Evolutionary conservation across 2,113 vertebrate genomes (phyloP).

Genomic region (Dunckerocampus dactyliophorus): DNA sequence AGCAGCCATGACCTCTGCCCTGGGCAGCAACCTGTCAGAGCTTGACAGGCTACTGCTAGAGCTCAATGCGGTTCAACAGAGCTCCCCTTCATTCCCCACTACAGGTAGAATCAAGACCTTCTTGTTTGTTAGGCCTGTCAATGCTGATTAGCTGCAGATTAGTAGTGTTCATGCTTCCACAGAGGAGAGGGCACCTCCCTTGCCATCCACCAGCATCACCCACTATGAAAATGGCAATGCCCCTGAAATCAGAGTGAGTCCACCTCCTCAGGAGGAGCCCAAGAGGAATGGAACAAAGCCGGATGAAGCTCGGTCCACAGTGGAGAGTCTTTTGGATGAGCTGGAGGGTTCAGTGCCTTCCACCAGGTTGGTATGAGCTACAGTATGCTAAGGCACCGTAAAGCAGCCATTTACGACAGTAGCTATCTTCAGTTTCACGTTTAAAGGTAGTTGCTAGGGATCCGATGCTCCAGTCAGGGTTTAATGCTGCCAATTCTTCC

Average conservation of each 20-base stretch:
- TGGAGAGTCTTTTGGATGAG: slow-evolving; percentile 91
- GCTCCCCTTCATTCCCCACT: slow-evolving; percentile 76
- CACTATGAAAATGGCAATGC: slow-evolving; percentile 82
- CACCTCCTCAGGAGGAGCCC: slow-evolving; percentile 80
- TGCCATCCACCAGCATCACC: slow-evolving; percentile 74
- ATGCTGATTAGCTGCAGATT: background rate
- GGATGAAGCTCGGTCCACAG: slow-evolving; percentile 84
- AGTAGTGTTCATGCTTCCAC: slow-evolving; percentile 25
- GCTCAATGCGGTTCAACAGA: slow-evolving; percentile 92
- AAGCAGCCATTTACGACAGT: background rate
- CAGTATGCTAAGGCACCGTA: background rate
- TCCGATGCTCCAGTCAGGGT: too few relatives aligned
- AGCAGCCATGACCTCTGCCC: slow-evolving; percentile 82
- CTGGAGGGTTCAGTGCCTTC: slow-evolving; percentile 90
- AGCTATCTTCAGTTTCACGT: background rate
- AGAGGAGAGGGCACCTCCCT: slow-evolving; percentile 73
- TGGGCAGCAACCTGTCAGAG: slow-evolving; percentile 94
- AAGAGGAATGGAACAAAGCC: slow-evolving; percentile 81
- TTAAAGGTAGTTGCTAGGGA: background rate
- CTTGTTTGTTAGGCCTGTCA: background rate
- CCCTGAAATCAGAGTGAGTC: slow-evolving; percentile 70
- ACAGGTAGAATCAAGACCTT: slow-evolving; percentile 71
- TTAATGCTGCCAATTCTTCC: too few relatives aligned
- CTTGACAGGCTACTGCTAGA: slow-evolving; percentile 93
- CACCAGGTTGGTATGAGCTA: slow-evolving; percentile 72